A percentile compares a stretch with the other conserved stretches of the same genome.
Conservation (phyloP, 2,113 vertebrate genomes). For the Oreotrochilus melanogaster region DNA sequence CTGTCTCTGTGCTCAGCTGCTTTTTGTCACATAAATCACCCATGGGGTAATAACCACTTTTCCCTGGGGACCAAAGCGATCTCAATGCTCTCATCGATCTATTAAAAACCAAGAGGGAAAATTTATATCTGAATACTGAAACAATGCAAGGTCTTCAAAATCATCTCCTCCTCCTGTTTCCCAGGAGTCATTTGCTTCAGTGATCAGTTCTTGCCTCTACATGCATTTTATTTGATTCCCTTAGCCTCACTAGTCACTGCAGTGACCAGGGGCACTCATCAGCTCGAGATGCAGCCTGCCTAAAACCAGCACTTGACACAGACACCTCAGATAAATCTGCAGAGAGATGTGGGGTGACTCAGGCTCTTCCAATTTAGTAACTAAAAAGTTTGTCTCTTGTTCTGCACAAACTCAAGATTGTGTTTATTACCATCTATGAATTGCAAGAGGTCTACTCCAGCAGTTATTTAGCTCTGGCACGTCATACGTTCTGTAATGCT, state of each 20-base stretch:
- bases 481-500: not conserved
- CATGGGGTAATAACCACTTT: not conserved
- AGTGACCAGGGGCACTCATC: not conserved
- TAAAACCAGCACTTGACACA: not conserved
- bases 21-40: not conserved
- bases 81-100: not conserved
- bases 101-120: not conserved
- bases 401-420: not conserved
- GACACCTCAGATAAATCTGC: not conserved
- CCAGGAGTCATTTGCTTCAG: not conserved
- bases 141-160: not conserved
- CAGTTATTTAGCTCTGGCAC: not conserved
- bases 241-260: not conserved
- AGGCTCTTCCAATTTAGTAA: not conserved
- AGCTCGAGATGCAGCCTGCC: fast-evolving
- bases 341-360: not conserved
- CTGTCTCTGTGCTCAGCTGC: not conserved
- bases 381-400: not conserved
- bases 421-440: not conserved
- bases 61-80: not conserved
- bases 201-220: not conserved
- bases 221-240: not conserved
- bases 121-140: not conserved
- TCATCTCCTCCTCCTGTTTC: not conserved
- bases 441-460: not conserved